Evolutionary conservation across 2,113 vertebrate genomes (phyloP).

Genomic region (Rhombomys opimus): DNA sequence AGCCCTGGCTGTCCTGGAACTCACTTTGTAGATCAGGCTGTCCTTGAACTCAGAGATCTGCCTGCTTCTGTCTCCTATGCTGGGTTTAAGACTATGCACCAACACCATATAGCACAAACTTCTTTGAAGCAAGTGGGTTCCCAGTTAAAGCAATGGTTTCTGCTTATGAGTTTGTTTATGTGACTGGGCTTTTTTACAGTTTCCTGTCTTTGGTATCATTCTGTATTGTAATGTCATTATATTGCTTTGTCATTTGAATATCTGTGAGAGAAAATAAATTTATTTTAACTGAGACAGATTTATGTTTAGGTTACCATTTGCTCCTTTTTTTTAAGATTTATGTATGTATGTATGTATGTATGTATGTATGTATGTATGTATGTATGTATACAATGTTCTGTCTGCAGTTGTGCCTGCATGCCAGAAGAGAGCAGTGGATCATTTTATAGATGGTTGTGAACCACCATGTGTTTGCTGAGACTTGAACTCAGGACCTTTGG

Average conservation of each 20-base stretch:
- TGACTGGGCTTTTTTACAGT: background rate
- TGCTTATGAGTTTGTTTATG: background rate
- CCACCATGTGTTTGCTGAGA: too few relatives aligned
- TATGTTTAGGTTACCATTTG: background rate
- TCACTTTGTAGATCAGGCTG: background rate
- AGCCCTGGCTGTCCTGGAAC: background rate
- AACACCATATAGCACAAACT: background rate
- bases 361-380: too few relatives aligned
- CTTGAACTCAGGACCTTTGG: too few relatives aligned
- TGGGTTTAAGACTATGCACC: background rate
- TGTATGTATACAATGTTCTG: too few relatives aligned
- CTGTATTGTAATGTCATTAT: background rate
- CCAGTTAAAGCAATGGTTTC: slow-evolving; percentile 24
- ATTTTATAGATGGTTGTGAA: too few relatives aligned
- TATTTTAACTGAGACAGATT: background rate
- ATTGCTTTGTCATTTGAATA: background rate
- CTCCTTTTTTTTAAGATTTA: background rate
- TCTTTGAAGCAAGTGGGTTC: slow-evolving; percentile 17
- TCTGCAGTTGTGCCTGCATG: too few relatives aligned
- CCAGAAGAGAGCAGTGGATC: too few relatives aligned
- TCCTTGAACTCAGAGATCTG: too few relatives aligned
- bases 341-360: too few relatives aligned
- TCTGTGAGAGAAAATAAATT: background rate
- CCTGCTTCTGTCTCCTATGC: background rate
- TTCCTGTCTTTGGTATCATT: background rate